Conservation (phyloP, 2,113 vertebrate species). For the Spheniscus mendiculus region DNA sequence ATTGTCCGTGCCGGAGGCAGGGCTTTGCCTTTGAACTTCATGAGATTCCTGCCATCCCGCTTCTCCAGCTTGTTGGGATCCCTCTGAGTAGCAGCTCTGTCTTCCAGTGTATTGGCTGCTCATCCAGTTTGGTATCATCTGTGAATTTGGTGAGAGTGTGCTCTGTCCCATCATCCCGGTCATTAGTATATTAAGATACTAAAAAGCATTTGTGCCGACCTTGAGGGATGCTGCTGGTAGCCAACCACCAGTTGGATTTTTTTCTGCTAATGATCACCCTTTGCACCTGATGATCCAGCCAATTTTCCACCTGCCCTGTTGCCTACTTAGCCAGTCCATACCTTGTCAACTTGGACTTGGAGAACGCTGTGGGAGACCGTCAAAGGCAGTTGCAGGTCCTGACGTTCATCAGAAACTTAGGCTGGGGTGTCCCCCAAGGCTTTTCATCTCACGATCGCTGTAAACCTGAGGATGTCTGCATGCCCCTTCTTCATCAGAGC, state of each 20-base stretch:
- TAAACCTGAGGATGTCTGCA: not conserved
- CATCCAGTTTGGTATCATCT: not conserved
- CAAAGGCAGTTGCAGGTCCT: not conserved
- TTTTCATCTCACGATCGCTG: not conserved
- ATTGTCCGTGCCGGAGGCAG: not conserved
- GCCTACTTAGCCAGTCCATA: not conserved
- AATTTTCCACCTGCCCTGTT: not conserved
- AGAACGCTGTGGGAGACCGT: not conserved
- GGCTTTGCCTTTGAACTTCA: not conserved
- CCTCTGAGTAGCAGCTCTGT: not conserved
- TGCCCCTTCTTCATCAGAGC: not conserved
- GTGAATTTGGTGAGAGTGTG: not conserved
- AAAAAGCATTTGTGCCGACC: fast-evolving
- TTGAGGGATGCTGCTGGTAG: not conserved
- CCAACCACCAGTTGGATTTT: not conserved
- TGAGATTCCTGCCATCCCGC: not conserved
- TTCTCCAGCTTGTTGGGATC: not conserved
- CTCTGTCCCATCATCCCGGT: not conserved
- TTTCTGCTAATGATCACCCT: not conserved
- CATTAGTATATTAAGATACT: not conserved
- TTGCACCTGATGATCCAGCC: too few species aligned
- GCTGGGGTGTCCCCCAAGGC: too few species aligned
- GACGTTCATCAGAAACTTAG: not conserved
- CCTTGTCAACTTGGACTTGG: not conserved
- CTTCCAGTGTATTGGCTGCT: not conserved